Conservation (phyloP, 2,888 invertebrate species). For the Muscina levida region DNA sequence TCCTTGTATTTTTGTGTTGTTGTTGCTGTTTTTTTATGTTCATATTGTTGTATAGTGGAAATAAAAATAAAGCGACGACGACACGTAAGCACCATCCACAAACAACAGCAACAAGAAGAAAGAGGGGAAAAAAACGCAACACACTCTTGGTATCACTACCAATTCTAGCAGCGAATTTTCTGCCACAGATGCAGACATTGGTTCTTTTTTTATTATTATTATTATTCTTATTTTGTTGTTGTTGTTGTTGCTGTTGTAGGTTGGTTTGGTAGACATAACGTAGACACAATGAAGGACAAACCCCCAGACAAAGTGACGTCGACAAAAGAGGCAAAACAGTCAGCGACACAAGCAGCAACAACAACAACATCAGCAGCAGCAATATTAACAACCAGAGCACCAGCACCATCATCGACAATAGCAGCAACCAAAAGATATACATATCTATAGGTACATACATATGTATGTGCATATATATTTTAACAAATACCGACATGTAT, state of each 20-base stretch:
- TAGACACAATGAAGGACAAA: slow-evolving; percentile 63
- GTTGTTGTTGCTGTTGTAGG: too few species aligned
- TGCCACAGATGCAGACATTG: slow-evolving; percentile 50
- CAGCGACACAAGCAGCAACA: too few species aligned
- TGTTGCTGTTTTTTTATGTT: neutral
- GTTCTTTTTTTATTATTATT: slow-evolving; percentile 33
- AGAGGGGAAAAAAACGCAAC: neutral
- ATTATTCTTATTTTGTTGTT: slow-evolving; percentile 22
- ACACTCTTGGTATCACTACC: neutral
- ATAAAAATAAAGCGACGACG: slow-evolving; percentile 22
- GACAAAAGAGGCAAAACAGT: slow-evolving; percentile 30
- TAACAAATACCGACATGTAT: too few species aligned
- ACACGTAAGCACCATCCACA: slow-evolving; percentile 9
- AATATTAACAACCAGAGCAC: neutral
- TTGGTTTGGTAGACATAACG: slow-evolving; percentile 59
- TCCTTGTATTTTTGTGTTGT: neutral
- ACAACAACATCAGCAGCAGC: too few species aligned
- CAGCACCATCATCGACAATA: neutral
- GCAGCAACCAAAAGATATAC: neutral
- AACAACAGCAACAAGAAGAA: neutral
- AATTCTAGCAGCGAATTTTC: slow-evolving; percentile 2
- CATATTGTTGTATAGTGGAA: neutral
- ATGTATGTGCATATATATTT: too few species aligned
- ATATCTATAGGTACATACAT: too few species aligned
- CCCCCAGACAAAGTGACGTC: slow-evolving; percentile 61